phyloP scores from a whole-genome alignment of 2,113 vertebrate genomes.

The Nannobrachium achirus region DNA sequence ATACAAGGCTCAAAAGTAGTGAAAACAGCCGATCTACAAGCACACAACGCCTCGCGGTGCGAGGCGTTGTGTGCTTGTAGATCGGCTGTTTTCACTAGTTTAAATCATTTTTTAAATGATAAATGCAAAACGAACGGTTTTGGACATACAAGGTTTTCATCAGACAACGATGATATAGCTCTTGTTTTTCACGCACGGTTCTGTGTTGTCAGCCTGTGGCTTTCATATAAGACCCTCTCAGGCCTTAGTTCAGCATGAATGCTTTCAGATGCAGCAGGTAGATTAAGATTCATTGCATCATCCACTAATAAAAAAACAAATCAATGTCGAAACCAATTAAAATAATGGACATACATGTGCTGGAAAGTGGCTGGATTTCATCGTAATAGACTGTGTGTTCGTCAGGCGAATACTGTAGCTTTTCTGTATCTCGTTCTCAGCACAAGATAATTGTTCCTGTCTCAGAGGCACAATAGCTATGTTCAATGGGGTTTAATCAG shows the following conservation, averaged over 20 bases:
- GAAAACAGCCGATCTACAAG: too few relatives aligned
- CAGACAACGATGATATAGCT: too few relatives aligned
- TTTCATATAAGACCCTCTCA: slow-evolving; percentile 13
- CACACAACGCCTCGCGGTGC: too few relatives aligned
- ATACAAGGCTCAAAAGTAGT: too few relatives aligned
- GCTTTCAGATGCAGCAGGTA: slow-evolving; percentile 16
- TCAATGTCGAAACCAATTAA: slow-evolving; percentile 34
- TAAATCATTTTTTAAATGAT: too few relatives aligned
- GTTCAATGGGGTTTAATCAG: slow-evolving; percentile 69
- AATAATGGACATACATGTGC: slow-evolving; percentile 21
- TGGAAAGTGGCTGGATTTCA: slow-evolving; percentile 49
- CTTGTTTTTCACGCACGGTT: slow-evolving; percentile 29
- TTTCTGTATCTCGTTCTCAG: slow-evolving; percentile 40
- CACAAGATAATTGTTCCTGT: slow-evolving; percentile 45
- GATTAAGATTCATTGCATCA: slow-evolving; percentile 39
- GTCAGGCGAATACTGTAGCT: slow-evolving; percentile 44
- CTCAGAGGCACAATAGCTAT: slow-evolving; percentile 52
- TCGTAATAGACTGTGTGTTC: slow-evolving; percentile 57
- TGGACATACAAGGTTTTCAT: too few relatives aligned
- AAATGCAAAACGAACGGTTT: too few relatives aligned
- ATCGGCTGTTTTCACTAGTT: too few relatives aligned
- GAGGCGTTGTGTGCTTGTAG: too few relatives aligned
- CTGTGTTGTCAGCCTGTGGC: slow-evolving; percentile 19
- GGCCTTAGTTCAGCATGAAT: neutral
- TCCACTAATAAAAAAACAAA: slow-evolving; percentile 35